These are phyloP conservation scores for Typhlomys cinereus DNA, from an alignment of 2,113 vertebrate genomes.

Conservation along the genomic window DNA sequence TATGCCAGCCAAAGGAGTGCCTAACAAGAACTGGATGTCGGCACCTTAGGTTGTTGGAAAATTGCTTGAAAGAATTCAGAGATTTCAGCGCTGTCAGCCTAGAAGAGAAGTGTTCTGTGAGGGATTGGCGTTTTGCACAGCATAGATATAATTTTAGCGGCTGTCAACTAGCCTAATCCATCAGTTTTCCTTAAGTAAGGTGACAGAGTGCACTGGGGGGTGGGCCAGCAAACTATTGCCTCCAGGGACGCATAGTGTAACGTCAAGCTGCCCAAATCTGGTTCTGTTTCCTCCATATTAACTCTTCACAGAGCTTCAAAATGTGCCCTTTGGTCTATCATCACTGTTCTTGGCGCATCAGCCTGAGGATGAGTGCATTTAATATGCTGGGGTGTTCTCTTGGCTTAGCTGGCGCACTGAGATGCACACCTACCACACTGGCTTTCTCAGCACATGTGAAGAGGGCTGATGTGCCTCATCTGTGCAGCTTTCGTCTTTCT, in stretches of 20 bases:
- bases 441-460: neutral
- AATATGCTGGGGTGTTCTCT: neutral
- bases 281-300: neutral
- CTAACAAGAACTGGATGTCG: neutral
- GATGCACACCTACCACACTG: neutral
- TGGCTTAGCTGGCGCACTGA: neutral
- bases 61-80: neutral
- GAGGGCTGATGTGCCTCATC: neutral
- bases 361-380: neutral
- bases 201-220: neutral
- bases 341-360: neutral
- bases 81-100: neutral
- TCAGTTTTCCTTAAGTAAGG: neutral
- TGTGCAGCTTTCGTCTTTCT: neutral
- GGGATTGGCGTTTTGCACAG: conserved; percentile 30
- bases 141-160: conserved; percentile 43
- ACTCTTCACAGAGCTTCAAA: neutral
- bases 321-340: neutral
- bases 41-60: conserved; percentile 33
- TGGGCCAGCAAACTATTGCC: neutral
- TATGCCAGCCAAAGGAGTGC: neutral
- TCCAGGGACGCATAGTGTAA: neutral
- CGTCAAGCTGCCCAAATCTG: neutral
- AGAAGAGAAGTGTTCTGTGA: conserved; percentile 25
- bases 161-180: neutral